phyloP scores from a whole-genome alignment of 2,797 vertebrate genomes.

The Aldrovandia affinis region DNA sequence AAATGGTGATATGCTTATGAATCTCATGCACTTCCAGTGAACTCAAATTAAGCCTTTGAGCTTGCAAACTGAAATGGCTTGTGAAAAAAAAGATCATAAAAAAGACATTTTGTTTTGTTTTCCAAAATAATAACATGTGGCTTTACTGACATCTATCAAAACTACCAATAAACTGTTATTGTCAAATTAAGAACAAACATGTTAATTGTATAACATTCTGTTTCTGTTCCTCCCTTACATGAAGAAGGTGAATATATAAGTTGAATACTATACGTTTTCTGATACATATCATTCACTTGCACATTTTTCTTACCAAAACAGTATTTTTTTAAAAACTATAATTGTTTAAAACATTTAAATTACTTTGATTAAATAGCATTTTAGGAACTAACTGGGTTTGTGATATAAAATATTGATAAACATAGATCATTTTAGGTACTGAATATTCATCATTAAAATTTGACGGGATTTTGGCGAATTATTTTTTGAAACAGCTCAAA shows the following conservation, averaged over 20 bases:
- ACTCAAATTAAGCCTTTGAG: constrained; percentile 8
- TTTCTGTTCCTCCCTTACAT: neutral
- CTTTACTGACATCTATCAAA: neutral
- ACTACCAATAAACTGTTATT: neutral
- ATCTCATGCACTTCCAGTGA: constrained; percentile 45
- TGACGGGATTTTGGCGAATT: neutral
- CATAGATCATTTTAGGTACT: neutral
- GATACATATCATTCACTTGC: neutral
- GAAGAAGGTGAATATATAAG: no score
- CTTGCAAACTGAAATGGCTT: neutral
- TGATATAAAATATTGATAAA: neutral
- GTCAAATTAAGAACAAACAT: neutral
- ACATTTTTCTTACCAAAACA: neutral
- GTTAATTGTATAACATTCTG: neutral
- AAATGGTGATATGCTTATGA: constrained; percentile 55
- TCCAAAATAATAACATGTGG: constrained; percentile 7
- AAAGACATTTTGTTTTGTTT: constrained; percentile 1
- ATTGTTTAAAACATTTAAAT: neutral
- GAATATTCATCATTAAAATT: neutral
- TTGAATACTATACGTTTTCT: no score
- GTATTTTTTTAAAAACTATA: neutral
- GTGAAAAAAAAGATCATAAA: neutral
- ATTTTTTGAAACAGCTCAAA: neutral
- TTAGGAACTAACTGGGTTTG: neutral
- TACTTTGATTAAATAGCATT: neutral